Evolutionary conservation across 2,888 invertebrate genomes (phyloP).

Genomic region (Merodon equestris): DNA sequence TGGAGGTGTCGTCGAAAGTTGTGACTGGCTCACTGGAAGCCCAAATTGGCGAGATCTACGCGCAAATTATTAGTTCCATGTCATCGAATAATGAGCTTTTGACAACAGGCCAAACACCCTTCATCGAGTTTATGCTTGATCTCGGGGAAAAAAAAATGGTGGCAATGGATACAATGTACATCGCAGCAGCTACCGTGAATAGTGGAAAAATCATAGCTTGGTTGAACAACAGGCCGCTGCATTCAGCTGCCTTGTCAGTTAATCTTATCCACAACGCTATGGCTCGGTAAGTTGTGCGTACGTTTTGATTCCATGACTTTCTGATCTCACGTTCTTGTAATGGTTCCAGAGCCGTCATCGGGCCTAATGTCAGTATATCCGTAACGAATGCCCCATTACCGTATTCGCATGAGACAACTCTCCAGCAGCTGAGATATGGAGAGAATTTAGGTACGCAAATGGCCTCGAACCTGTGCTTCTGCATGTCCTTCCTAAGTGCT

Average conservation of each 20-base stretch:
- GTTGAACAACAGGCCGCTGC: slow-evolving; percentile 90
- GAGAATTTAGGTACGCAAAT: slow-evolving; percentile 81
- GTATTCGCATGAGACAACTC: slow-evolving; percentile 81
- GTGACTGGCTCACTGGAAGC: slow-evolving; percentile 1
- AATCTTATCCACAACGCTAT: slow-evolving; percentile 83
- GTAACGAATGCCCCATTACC: slow-evolving; percentile 86
- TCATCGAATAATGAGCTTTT: slow-evolving; percentile 68
- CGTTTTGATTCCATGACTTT: not conserved
- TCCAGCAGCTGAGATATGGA: slow-evolving; percentile 74
- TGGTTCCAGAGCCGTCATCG: slow-evolving; percentile 69
- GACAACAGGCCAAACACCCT: slow-evolving; percentile 58
- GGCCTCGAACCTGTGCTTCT: slow-evolving; percentile 86
- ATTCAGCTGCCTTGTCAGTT: slow-evolving; percentile 85
- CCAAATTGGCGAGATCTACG: slow-evolving; percentile 71
- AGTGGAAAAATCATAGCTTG: slow-evolving; percentile 81
- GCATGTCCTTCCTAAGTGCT: slow-evolving; percentile 85
- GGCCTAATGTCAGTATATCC: slow-evolving; percentile 70
- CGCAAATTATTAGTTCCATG: slow-evolving; percentile 69
- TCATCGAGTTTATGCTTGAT: slow-evolving; percentile 71
- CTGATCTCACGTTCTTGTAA: not conserved
- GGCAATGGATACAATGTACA: slow-evolving; percentile 79
- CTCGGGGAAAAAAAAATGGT: slow-evolving; percentile 76
- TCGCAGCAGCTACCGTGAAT: slow-evolving; percentile 81
- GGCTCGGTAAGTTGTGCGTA: slow-evolving; percentile 76
- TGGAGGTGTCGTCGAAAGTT: slow-evolving; percentile 69